Evolutionary conservation across 2,888 invertebrate genomes (phyloP).

Genomic region (Spialia ferax): DNA sequence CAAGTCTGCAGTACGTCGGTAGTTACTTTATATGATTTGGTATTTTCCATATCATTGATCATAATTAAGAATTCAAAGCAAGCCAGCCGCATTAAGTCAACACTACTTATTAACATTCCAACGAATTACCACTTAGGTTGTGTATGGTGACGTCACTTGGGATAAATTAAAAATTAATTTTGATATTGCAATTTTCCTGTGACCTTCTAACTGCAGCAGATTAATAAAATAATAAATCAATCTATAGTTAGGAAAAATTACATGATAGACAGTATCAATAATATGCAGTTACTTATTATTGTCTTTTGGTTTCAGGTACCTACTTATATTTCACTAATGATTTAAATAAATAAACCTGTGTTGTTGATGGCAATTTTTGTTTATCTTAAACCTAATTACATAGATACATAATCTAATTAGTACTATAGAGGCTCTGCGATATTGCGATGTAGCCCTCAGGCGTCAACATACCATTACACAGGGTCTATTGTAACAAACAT

Average conservation of each 20-base stretch:
- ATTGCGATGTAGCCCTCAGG: too few relatives aligned
- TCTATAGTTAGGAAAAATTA: not conserved
- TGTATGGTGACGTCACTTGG: not conserved
- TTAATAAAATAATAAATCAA: not conserved
- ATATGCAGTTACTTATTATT: too few relatives aligned
- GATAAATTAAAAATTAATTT: not conserved
- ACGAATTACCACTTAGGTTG: not conserved
- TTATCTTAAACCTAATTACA: not conserved
- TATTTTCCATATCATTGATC: not conserved
- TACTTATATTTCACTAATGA: too few relatives aligned
- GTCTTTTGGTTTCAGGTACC: too few relatives aligned
- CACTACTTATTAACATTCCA: conserved; percentile 4
- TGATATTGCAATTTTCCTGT: not conserved
- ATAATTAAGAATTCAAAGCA: not conserved
- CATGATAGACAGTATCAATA: too few relatives aligned
- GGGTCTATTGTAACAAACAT: too few relatives aligned
- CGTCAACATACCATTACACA: too few relatives aligned
- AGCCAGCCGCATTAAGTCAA: not conserved
- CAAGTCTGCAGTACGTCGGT: not conserved
- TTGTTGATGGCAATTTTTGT: too few relatives aligned
- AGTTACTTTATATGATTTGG: not conserved
- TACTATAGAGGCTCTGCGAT: too few relatives aligned
- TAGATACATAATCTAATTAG: too few relatives aligned
- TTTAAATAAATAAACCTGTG: too few relatives aligned
- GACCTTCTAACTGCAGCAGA: not conserved